These are phyloP conservation scores for Aspiorhynchus laticeps DNA, from an alignment of 2,113 vertebrate species.

Conservation along the genomic window DNA sequence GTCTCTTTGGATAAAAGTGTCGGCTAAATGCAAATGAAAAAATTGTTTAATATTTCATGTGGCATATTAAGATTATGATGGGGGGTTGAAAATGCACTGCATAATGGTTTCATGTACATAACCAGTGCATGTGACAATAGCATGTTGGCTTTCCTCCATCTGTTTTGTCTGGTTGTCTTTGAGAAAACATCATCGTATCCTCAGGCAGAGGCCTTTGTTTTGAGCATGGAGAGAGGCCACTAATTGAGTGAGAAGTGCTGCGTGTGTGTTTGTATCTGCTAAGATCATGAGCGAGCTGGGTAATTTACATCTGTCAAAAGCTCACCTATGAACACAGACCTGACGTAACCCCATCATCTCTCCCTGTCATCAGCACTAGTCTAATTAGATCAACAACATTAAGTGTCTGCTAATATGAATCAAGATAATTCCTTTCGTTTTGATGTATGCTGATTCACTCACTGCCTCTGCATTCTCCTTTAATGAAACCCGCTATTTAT, in stretches of 20 bases:
- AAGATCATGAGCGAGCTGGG: slow-evolving; percentile 22
- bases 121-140: background rate
- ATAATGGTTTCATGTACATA: background rate
- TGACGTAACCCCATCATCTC: slow-evolving; percentile 44
- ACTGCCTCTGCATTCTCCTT: slow-evolving; percentile 18
- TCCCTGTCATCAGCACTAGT: slow-evolving; percentile 37
- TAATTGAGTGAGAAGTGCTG: slow-evolving; percentile 44
- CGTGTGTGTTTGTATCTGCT: slow-evolving; percentile 13
- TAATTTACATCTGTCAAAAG: slow-evolving; percentile 53
- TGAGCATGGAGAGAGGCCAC: background rate
- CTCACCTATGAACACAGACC: slow-evolving; percentile 36
- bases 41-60: background rate
- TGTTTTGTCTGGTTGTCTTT: slow-evolving; percentile 26
- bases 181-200: slow-evolving; percentile 19
- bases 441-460: slow-evolving; percentile 52
- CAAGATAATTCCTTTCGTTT: slow-evolving; percentile 44
- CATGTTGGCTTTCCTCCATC: slow-evolving; percentile 20
- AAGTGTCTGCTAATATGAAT: slow-evolving; percentile 52
- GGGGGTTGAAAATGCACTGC: background rate
- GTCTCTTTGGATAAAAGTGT: background rate
- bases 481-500: slow-evolving; percentile 50
- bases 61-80: background rate
- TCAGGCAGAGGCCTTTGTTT: slow-evolving; percentile 23
- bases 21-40: background rate
- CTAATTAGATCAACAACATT: slow-evolving; percentile 56